These are phyloP conservation scores for Apostichopus californicus DNA, from an alignment of 35 echinoderm and acorn worm species.

Conservation along the genomic window DNA sequence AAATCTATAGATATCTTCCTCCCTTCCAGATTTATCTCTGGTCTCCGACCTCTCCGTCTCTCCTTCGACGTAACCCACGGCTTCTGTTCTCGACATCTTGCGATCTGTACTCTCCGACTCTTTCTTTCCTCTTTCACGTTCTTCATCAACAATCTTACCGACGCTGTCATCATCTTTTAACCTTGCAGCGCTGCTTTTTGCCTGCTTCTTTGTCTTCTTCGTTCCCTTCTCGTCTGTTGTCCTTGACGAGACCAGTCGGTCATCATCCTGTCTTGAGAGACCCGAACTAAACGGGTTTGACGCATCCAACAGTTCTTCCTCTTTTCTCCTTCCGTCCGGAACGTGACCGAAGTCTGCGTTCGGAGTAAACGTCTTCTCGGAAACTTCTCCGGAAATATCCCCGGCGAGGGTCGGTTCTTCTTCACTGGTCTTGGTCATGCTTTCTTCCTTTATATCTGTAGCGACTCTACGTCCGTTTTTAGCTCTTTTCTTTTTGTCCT, in stretches of 20 bases:
- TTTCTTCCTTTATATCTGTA: not conserved
- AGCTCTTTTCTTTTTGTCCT: not conserved
- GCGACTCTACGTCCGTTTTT: not conserved
- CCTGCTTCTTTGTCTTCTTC: not conserved
- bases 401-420: not conserved
- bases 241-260: not conserved
- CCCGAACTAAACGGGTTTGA: not conserved
- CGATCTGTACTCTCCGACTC: not conserved
- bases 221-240: not conserved
- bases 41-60: not conserved
- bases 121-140: not conserved
- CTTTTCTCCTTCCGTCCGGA: not conserved
- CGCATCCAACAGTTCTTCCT: not conserved
- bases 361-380: not conserved
- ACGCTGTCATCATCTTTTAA: not conserved
- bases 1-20: constrained; percentile 55
- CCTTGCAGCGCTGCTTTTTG: not conserved
- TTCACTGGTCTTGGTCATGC: not conserved
- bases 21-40: not conserved
- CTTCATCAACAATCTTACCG: not conserved
- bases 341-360: not conserved
- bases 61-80: not conserved
- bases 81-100: too few species aligned
- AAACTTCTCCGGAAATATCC: not conserved
- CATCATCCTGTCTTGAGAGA: not conserved